Percentiles rank a stretch among this genome's conserved stretches.
These are phyloP conservation scores for Amblyopsis hoosieri DNA, from an alignment of 2,797 vertebrate species.

Conservation along the genomic window DNA sequence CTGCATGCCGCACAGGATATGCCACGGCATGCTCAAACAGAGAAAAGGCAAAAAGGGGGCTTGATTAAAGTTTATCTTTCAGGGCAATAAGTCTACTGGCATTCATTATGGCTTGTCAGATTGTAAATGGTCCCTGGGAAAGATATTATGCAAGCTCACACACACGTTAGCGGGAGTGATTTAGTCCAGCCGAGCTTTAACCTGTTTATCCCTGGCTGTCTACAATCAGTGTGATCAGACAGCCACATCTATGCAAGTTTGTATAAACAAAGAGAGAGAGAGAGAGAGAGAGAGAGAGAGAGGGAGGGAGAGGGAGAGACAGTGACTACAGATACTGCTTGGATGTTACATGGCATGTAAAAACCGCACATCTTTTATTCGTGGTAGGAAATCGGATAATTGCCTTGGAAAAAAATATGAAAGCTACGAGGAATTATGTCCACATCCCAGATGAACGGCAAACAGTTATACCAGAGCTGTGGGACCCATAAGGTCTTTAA, in stretches of 20 bases:
- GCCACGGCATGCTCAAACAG: conserved; percentile 79
- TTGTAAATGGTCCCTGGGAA: conserved; percentile 78
- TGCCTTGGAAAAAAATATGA: conserved; percentile 6
- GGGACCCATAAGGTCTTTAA: no score
- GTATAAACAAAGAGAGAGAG: not conserved
- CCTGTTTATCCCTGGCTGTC: conserved; percentile 62
- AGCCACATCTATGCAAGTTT: conserved; percentile 27
- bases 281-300: conserved; percentile 9
- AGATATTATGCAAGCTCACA: conserved; percentile 78
- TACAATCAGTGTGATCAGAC: conserved; percentile 53
- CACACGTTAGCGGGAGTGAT: conserved; percentile 72
- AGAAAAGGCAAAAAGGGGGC: conserved; percentile 68
- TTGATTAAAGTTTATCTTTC: conserved; percentile 88
- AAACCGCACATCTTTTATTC: conserved; percentile 30
- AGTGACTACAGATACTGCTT: not conserved
- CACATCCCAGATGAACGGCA: conserved; percentile 35
- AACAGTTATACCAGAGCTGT: conserved; percentile 20
- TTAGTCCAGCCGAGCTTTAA: conserved; percentile 67
- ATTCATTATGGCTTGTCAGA: conserved; percentile 85
- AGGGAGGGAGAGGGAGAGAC: conserved; percentile 19
- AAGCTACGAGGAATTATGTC: conserved; percentile 44
- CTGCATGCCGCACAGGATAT: conserved; percentile 71
- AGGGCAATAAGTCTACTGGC: conserved; percentile 81
- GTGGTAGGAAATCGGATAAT: conserved; percentile 46
- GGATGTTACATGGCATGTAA: conserved; percentile 2